Base-by-base conservation (phyloP, 2,888 invertebrate genomes). In the Pimpla rufipes region DNA sequence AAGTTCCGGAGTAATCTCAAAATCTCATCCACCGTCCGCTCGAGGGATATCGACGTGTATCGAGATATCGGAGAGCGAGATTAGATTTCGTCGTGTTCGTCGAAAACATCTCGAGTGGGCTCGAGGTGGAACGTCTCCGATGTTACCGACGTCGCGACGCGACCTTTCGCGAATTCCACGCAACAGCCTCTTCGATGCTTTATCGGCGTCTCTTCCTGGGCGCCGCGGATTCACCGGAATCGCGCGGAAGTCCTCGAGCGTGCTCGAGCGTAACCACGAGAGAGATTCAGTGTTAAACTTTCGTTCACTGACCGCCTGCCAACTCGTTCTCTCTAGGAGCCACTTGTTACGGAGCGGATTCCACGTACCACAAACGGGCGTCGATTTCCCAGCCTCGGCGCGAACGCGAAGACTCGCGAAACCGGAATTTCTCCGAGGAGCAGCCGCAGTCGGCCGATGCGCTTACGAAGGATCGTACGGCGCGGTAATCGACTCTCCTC, bases 361-460 rank as follows among this genome's bases (percentile, higher is more conserved):
- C 62, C 62, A 59, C 57, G 29, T n/a, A 29, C 57, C 37, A 11
- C 42, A 6, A 29, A 57, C 29, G 29, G 29, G 29, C 45, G 47
- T 59, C 23, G 16, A 16, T 73, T 62, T 62, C n/a, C 37, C 45
- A 16, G 47, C 47, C 40, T 18, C 37, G 13, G 45, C 35, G 71
- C 6, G 67, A 59, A 62, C 5, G 52, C 3, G 10, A 1, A 23
- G 3, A 11, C n/a, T 18, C 23, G 37, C 50, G 13, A 68, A 82
- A 74, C 74, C 62, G 78, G 74, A 78, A 68, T 74, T 82, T 62
- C 68, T 78, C 42, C 29, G 40, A 66, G 73, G 66, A 67, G 18
- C 57, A 57, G n/a, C n/a, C 55, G 29, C 23, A 13, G 16, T 64
- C n/a, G 35, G 47, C 18, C 18, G 45, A 64, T 64, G 47, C 50